Conservation (phyloP, 2,888 invertebrate genomes). For the Aleiodes alternator region DNA sequence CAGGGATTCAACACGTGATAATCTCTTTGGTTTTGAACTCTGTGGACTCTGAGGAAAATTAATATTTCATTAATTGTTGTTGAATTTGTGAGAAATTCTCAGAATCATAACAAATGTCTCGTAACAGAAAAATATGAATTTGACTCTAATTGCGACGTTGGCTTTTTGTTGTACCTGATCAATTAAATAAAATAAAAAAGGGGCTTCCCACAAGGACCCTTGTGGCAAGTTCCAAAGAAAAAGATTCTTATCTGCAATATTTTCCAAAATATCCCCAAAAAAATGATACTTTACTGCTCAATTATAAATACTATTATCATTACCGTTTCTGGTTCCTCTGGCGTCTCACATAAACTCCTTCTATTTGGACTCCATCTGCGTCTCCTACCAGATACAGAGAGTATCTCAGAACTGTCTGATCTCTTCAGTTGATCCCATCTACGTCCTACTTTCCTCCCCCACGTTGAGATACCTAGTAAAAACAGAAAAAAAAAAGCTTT, state of each 20-base stretch:
- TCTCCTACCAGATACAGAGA: slow-evolving; percentile 73
- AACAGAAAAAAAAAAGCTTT: slow-evolving; percentile 15
- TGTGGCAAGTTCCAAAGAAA: no score
- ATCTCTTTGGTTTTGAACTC: slow-evolving; percentile 68
- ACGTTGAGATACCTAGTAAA: slow-evolving; percentile 78
- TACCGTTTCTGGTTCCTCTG: slow-evolving; percentile 62
- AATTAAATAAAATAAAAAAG: no score
- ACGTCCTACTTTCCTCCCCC: slow-evolving; percentile 79
- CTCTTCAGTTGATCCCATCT: slow-evolving; percentile 80
- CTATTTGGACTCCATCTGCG: slow-evolving; percentile 76
- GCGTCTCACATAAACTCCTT: slow-evolving; percentile 55
- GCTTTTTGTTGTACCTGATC: no score
- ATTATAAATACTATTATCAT: slow-evolving; percentile 31
- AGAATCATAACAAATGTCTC: no score
- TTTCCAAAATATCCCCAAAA: no score
- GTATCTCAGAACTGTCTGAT: slow-evolving; percentile 78
- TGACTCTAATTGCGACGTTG: no score
- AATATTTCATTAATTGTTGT: slow-evolving; percentile 19
- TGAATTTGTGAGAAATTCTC: slow-evolving; percentile 2
- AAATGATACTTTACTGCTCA: not conserved
- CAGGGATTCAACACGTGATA: slow-evolving; percentile 78
- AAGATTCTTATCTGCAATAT: not conserved
- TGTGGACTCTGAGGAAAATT: slow-evolving; percentile 14
- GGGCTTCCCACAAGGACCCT: no score
- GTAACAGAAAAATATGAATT: no score